These are phyloP conservation scores for Allygus modestus DNA, from an alignment of 2,888 invertebrate genomes.

Conservation along the genomic window DNA sequence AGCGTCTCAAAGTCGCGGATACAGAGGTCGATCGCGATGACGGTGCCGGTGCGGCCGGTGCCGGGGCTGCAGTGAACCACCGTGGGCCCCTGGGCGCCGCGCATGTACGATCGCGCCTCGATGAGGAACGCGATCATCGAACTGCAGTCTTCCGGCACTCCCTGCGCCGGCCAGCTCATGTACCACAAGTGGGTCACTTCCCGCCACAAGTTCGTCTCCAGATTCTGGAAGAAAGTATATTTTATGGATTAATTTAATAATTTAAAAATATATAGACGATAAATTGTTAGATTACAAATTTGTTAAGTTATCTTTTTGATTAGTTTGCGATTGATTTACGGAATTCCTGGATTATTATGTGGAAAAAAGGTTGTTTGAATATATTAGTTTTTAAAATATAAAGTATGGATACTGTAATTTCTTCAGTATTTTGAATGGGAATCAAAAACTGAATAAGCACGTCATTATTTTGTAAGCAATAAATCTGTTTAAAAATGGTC, in stretches of 20 bases:
- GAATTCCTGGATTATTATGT: too few relatives aligned
- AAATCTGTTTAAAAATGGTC: too few relatives aligned
- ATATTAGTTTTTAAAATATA: too few relatives aligned
- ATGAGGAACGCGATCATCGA: conserved; percentile 92
- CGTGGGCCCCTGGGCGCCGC: conserved; percentile 80
- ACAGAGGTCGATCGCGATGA: conserved; percentile 89
- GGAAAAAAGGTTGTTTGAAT: too few relatives aligned
- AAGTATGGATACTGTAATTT: too few relatives aligned
- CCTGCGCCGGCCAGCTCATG: conserved; percentile 92
- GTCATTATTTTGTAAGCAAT: too few relatives aligned
- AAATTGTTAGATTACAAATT: too few relatives aligned
- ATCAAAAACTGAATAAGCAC: too few relatives aligned
- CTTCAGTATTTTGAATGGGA: too few relatives aligned
- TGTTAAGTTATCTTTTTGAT: too few relatives aligned
- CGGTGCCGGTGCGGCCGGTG: conserved; percentile 92
- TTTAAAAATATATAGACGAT: too few relatives aligned
- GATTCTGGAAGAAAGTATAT: conserved; percentile 77
- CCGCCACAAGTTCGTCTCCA: conserved; percentile 88
- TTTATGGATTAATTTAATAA: conserved; percentile 1
- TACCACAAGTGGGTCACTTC: conserved; percentile 96
- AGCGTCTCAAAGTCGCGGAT: conserved; percentile 91
- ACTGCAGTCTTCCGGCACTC: conserved; percentile 89
- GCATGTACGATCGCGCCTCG: conserved; percentile 81
- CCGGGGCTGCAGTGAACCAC: conserved; percentile 92
- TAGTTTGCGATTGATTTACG: too few relatives aligned